A percentile compares a stretch with the other conserved stretches of the same genome.
phyloP scores from a whole-genome alignment of 1,140 invertebrate genomes.

The Scaptomyza pallida region DNA sequence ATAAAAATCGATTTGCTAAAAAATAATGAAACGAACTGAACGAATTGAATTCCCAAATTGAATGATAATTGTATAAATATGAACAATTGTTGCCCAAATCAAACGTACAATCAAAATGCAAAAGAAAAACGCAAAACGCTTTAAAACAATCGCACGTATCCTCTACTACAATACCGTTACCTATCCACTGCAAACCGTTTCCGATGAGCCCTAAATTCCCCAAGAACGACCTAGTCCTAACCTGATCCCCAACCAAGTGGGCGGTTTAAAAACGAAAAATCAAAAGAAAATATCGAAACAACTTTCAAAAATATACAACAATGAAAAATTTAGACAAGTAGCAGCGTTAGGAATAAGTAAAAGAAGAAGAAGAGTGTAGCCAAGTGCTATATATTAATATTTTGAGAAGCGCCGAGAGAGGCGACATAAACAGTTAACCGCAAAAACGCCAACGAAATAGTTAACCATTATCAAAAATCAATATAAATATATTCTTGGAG shows the following conservation, averaged over 20 bases:
- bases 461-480: slow-evolving; percentile 23
- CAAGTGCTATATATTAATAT: background rate
- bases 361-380: slow-evolving; percentile 36
- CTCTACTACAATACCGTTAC: slow-evolving; percentile 83
- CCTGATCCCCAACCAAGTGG: slow-evolving; percentile 56
- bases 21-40: slow-evolving; percentile 25
- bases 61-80: slow-evolving; percentile 47
- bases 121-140: slow-evolving; percentile 84
- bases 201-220: slow-evolving; percentile 75
- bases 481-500: slow-evolving; percentile 64
- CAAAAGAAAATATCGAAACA: slow-evolving; percentile 54
- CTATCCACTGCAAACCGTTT: slow-evolving; percentile 79
- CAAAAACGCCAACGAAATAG: slow-evolving; percentile 2
- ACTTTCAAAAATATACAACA: slow-evolving; percentile 62
- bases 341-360: slow-evolving; percentile 35
- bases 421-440: slow-evolving; percentile 20
- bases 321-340: slow-evolving; percentile 48
- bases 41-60: slow-evolving; percentile 41
- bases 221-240: slow-evolving; percentile 22
- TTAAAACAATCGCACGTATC: slow-evolving; percentile 84
- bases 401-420: slow-evolving; percentile 41
- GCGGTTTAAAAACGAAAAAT: slow-evolving; percentile 62
- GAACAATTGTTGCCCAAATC: slow-evolving; percentile 32
- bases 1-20: slow-evolving; percentile 28
- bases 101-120: slow-evolving; percentile 79